Percentiles rank a stretch among this genome's conserved stretches.
Conservation (phyloP, 2,888 invertebrate genomes). For the Rhagium mordax region DNA sequence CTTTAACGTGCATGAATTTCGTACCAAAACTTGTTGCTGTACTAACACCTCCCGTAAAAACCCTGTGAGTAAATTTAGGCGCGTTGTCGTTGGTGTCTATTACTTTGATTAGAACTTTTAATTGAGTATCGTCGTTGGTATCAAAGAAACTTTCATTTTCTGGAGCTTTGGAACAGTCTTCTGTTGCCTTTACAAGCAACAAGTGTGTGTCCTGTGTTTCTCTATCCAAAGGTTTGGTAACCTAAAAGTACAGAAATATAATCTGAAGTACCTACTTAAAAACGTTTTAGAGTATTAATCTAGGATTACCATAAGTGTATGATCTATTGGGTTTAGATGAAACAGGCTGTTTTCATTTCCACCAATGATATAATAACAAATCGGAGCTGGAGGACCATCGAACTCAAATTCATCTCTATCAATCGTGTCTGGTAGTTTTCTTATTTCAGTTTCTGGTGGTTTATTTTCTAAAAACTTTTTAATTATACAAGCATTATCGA, state of each 20-base stretch:
- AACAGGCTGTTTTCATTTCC: conserved; percentile 86
- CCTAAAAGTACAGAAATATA: no score
- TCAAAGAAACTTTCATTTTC: conserved; percentile 74
- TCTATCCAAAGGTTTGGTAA: conserved; percentile 80
- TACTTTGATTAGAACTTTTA: conserved; percentile 81
- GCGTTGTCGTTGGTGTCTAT: conserved; percentile 93
- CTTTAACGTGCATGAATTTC: conserved; percentile 87
- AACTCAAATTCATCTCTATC: conserved; percentile 90
- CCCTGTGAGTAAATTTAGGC: conserved; percentile 84
- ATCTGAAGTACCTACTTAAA: no score
- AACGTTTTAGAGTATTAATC: no score
- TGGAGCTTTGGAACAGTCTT: conserved; percentile 82
- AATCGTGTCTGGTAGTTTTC: conserved; percentile 84
- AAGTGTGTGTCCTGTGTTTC: conserved; percentile 80
- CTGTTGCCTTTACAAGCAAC: conserved; percentile 85
- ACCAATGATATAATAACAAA: conserved; percentile 94
- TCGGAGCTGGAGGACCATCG: conserved; percentile 82
- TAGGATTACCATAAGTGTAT: conserved; percentile 80
- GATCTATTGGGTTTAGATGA: conserved; percentile 80
- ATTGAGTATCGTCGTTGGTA: conserved; percentile 77
- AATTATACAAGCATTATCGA: no score
- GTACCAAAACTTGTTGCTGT: conserved; percentile 94
- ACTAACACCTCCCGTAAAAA: conserved; percentile 95
- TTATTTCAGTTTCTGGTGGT: conserved; percentile 76
- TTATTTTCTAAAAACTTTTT: conserved; percentile 74